Evolutionary conservation across 2,113 vertebrate species (phyloP), one percentile per base, ranked within the genome.

Genomic region (Apteryx owenii): DNA sequence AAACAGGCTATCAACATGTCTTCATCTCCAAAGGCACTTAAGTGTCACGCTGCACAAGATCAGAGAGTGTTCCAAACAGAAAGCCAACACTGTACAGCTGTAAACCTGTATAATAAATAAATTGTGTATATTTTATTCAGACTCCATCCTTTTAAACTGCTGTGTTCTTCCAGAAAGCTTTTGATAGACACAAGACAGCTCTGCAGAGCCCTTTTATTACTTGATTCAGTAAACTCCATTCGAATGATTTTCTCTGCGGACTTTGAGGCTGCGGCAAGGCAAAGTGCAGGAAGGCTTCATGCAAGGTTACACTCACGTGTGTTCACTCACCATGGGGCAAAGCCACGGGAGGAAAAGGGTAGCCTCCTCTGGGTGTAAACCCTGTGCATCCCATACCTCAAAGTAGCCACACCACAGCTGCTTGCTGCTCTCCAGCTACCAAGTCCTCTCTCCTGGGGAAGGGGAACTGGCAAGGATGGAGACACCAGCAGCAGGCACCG

Each of bases 41-140:
- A 0, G 14, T 87, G 88, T 92, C 62, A 0, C 1, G 60, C 75
- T 95, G 92, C 96, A 93, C 66, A 80, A 92, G 94, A 22, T 88
- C 85, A 92, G 84, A 77, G 72, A 81, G 77, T 81, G 89, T 72
- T 93, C 93, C 61, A 65, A 88, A 54, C 71, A 78, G 96, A 89
- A 96, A 94, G 93, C 88, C 91, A 93, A 95, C 4, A 12, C 29
- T 89, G 93, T 96, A 96, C 82, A 93, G 94, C 83, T 96, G 95
- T 95, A 96, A 97, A 95, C 87, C 94, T 96, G 86, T 90, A 95
- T 89, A 95, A 88, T 94, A 85, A 96, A 95, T 96, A 93, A 97
- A 97, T 91, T 88, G 85, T 95, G 87, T 97, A 85, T 94, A 93
- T 94, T 95, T 96, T 97, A 95, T 88, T 93, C 88, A 87, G 51